Evolutionary conservation across 2,888 invertebrate genomes (phyloP), one percentile per base, ranked within the genome.

Genomic region (Chalcosyrphus nemorum): DNA sequence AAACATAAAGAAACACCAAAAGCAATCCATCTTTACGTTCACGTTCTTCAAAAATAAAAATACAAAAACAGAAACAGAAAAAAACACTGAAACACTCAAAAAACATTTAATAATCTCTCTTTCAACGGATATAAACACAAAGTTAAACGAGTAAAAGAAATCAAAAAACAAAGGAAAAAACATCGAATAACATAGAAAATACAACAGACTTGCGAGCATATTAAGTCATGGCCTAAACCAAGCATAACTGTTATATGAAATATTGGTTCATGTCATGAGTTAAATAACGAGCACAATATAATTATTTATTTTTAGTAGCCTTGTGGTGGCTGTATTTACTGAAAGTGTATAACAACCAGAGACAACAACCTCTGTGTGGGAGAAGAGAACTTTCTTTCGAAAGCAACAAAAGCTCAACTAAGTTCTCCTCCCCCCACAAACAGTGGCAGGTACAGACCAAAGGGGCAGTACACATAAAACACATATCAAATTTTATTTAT

Each of bases 111-210:
- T 21, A n/a, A n/a, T 43, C 4, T 27, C 17, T 13, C 4, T 11
- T 47, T 11, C 9, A 63, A 68, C 15, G 1, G 15, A 45, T n/a
- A 47, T 15, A 29, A 50, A 57, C 15, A 56, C 17, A 68, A 29
- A 47, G 13, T 27, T 35, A 1, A 41, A 52, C 24, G 35, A 13
- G n/a, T 47, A 57, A 56, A 45, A 43, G 17, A 47, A n/a, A n/a
- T 29, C 7, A 29, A 29, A 29, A 29, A 5, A 32, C 7, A 29
- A 29, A 15, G 41, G 17, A 3, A 7, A 52, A 70, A 56, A 82
- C 71, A 78, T 78, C 66, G 72, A 82, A 68, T 29, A 74, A 82
- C 78, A 78, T 82, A 57, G 72, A 81, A 75, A 68, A 32, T 71
- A 81, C 38, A 77, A 81, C 63, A 71, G 70, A 65, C 65, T 72